phyloP scores from a whole-genome alignment of 2,113 vertebrate genomes.

The Elanus axillaris region DNA sequence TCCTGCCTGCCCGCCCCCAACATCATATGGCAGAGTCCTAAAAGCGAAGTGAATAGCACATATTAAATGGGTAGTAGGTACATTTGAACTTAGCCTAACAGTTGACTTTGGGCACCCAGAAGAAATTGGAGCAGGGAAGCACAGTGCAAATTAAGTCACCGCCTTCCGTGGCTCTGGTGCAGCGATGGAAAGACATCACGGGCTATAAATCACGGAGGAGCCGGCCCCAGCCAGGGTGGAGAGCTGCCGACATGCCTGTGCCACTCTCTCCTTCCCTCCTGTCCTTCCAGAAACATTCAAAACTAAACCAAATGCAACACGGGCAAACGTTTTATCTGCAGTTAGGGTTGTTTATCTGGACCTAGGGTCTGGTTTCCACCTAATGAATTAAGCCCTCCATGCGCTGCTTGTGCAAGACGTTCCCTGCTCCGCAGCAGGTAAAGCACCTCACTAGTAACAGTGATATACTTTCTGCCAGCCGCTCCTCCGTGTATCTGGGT shows the following conservation, averaged over 20 bases:
- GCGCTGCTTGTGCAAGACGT: fast-evolving
- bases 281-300: neutral
- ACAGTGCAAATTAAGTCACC: fast-evolving
- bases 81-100: neutral
- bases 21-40: neutral
- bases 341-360: neutral
- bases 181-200: neutral
- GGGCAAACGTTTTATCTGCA: neutral
- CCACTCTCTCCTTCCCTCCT: fast-evolving
- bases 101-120: neutral
- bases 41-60: neutral
- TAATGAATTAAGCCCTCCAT: neutral
- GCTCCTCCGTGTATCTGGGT: neutral
- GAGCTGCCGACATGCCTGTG: fast-evolving
- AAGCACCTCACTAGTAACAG: neutral
- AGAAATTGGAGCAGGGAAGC: neutral
- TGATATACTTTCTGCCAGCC: neutral
- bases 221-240: fast-evolving
- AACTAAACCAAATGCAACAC: fast-evolving
- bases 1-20: neutral
- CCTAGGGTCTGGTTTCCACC: neutral
- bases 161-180: fast-evolving
- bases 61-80: neutral
- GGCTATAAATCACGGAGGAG: neutral
- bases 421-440: neutral